Evolutionary conservation across 2,888 invertebrate genomes (phyloP).

Genomic region (Plusia festucae): DNA sequence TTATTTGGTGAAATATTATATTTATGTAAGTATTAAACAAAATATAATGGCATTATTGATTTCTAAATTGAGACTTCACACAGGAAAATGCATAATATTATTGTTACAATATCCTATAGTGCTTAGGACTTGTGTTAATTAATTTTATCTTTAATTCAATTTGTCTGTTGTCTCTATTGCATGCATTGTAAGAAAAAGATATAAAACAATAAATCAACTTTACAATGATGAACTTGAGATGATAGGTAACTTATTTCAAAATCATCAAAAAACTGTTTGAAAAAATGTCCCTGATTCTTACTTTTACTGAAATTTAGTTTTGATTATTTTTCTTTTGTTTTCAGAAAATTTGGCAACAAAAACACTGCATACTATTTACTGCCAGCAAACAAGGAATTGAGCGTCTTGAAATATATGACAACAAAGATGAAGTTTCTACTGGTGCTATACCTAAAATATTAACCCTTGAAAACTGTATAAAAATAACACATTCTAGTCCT

Average conservation of each 20-base stretch:
- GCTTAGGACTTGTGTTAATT: not conserved
- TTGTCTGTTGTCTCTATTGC: no score
- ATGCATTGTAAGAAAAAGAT: no score
- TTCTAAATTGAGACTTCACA: not conserved
- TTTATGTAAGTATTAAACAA: not conserved
- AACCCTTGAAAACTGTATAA: conserved; percentile 96
- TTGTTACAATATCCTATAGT: not conserved
- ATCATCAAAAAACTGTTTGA: no score
- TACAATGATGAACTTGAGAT: no score
- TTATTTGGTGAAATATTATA: not conserved
- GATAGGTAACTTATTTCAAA: no score
- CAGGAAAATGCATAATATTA: conserved; percentile 4
- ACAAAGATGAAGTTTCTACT: conserved; percentile 91
- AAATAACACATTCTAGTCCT: conserved; percentile 92
- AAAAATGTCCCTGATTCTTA: no score
- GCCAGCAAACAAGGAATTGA: conserved; percentile 96
- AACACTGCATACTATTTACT: conserved; percentile 93
- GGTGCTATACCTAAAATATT: conserved; percentile 93
- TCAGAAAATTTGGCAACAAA: conserved; percentile 96
- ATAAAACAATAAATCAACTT: no score
- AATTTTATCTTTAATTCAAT: no score
- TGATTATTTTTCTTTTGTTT: conserved; percentile 48
- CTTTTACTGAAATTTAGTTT: no score
- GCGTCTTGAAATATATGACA: conserved; percentile 95
- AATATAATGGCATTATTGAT: not conserved